Base-by-base conservation (phyloP, 1,140 invertebrate genomes). In the Wiebesia pumilae region DNA sequence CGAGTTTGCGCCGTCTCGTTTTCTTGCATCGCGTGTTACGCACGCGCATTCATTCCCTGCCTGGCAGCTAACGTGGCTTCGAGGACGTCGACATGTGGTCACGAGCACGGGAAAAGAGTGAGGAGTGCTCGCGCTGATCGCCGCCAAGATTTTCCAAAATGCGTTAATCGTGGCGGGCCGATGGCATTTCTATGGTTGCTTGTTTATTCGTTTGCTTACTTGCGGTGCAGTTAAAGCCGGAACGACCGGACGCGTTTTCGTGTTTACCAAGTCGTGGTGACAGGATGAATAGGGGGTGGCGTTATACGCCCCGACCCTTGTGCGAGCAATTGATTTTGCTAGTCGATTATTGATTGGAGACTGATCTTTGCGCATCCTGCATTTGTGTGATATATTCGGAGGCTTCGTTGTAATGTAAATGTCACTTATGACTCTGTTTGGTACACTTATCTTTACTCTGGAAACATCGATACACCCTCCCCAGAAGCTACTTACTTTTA, bases 291-390 rank as follows among this genome's bases (percentile, higher is more conserved):
- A 47, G 81, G 67, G 43, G 69, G 47, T 40, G 51, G 51, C 7
- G 40, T 38, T 38, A 1, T 16, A 40, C 12, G 71, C 33, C 58
- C 51, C 47, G 62, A 33, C 27, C 43, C 24, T 54, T 67, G 27
- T 71, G 77, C 77, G 40, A 27, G 24, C 43, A 24, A 71, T 79
- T 78, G 38, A 77, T 84, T 62, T 67, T 38, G 9, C 14, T 51
- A 51, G 35, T 79, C 40, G 58, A 79, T 84, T 84, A 79, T 84
- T 79, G 54, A 67, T 77, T 79, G 30, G 35, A 62, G n/a, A 16
- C 30, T 71, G 58, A 40, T 51, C 19, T 58, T 58, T 10, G 12
- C 54, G 19, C 12, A 10, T 58, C 19, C 19, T 58, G 43, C 54
- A 58, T 47, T 47, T 47, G 6, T 14, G 6, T n/a, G n/a, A n/a